Conservation (phyloP, 2,797 vertebrate species). For the Gymnoscopelus microlampas region DNA sequence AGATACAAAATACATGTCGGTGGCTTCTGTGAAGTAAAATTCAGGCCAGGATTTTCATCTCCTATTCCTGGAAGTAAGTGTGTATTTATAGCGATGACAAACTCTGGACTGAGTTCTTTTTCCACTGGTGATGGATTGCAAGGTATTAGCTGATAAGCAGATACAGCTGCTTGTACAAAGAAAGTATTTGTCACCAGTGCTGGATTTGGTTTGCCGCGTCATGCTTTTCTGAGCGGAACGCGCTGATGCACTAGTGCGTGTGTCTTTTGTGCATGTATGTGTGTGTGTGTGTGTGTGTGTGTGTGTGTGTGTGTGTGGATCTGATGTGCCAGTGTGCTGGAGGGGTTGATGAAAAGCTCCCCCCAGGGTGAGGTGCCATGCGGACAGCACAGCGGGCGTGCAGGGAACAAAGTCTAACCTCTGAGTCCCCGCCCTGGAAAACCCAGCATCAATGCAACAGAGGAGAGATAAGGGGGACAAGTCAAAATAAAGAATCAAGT, state of each 20-base stretch:
- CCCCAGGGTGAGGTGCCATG: conserved; percentile 83
- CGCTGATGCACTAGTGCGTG: conserved; percentile 9
- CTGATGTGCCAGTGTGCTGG: conserved; percentile 82
- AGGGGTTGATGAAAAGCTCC: conserved; percentile 86
- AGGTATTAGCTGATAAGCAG: conserved; percentile 43
- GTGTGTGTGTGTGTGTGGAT: conserved; percentile 42
- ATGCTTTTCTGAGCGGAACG: conserved; percentile 31
- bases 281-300: neutral
- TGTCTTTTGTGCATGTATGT: conserved; percentile 4
- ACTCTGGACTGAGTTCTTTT: conserved; percentile 46
- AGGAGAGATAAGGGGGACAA: conserved; percentile 82
- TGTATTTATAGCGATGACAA: conserved; percentile 55
- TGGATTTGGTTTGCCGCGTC: conserved; percentile 24
- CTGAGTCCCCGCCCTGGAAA: conserved; percentile 89
- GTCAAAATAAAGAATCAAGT: conserved; percentile 78
- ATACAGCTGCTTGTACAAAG: conserved; percentile 40
- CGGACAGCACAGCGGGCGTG: conserved; percentile 87
- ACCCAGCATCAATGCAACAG: conserved; percentile 84
- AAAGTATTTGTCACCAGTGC: conserved; percentile 27
- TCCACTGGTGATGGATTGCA: conserved; percentile 23
- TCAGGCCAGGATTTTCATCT: conserved; percentile 41
- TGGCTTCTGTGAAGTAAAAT: conserved; percentile 31
- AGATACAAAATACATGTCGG: conserved; percentile 42
- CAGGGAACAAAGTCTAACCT: conserved; percentile 91
- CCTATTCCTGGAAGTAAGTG: conserved; percentile 51